Evolutionary conservation across 2,113 vertebrate genomes (phyloP).

Genomic region (Laterallus jamaicensis): DNA sequence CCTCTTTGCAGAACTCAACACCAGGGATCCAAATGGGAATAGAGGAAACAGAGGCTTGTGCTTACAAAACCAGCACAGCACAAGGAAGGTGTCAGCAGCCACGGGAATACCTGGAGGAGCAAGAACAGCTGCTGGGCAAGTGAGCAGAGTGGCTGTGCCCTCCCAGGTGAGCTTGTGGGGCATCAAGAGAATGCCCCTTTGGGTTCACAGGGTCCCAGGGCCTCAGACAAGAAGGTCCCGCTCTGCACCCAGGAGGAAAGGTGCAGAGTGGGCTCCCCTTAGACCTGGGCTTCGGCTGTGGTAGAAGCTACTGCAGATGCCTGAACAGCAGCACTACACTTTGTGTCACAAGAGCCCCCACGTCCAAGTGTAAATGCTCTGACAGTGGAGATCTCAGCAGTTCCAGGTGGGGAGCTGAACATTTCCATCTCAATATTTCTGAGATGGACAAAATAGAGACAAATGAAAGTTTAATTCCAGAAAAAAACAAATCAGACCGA

Average conservation of each 20-base stretch:
- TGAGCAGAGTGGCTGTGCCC: background rate
- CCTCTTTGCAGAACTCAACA: background rate
- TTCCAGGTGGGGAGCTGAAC: background rate
- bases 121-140: background rate
- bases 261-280: background rate
- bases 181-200: background rate
- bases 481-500: background rate
- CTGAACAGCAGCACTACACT: background rate
- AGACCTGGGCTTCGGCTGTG: background rate
- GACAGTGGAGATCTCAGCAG: background rate
- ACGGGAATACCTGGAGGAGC: background rate
- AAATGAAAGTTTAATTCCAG: background rate
- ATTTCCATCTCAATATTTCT: background rate
- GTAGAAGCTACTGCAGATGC: background rate
- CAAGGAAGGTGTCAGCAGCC: background rate
- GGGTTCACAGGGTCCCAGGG: background rate
- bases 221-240: background rate
- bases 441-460: background rate
- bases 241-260: background rate
- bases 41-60: background rate
- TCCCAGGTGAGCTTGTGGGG: background rate
- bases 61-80: background rate
- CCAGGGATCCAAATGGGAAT: background rate
- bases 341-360: background rate
- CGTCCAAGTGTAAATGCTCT: background rate